These are phyloP conservation scores for Chrysogorgia sp. DNA, from an alignment of 92 coral and sea anemone genomes.

Conservation along the genomic window DNA sequence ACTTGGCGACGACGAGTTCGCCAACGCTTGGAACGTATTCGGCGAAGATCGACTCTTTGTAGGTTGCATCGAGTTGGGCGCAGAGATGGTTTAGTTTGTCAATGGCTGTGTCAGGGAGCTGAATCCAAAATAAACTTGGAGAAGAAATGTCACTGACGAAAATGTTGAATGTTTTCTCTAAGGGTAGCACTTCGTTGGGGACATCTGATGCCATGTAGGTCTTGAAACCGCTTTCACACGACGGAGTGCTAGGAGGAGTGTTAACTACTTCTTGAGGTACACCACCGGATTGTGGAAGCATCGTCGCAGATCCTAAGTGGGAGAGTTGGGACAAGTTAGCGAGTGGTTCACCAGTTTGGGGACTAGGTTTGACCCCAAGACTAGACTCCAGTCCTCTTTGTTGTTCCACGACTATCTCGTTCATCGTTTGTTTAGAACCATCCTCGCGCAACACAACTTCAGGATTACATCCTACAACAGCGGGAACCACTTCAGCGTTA, in stretches of 20 bases:
- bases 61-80: conserved; percentile 50
- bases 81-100: conserved; percentile 58
- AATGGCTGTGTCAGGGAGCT: conserved; percentile 57
- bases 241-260: background rate
- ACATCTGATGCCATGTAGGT: conserved; percentile 63
- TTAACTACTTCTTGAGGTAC: background rate
- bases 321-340: background rate
- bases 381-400: background rate
- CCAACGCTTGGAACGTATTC: conserved; percentile 77
- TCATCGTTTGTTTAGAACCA: background rate
- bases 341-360: background rate
- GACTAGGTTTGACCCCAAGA: background rate
- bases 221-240: conserved; percentile 18
- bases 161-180: conserved; percentile 50
- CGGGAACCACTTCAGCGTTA: conserved; percentile 19
- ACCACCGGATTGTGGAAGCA: conserved; percentile 12
- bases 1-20: conserved; percentile 86
- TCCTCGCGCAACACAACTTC: conserved; percentile 28
- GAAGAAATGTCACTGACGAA: conserved; percentile 69
- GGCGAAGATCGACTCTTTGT: conserved; percentile 60
- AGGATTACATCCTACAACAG: background rate
- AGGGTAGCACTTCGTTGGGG: conserved; percentile 56
- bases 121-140: conserved; percentile 82
- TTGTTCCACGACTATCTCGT: background rate
- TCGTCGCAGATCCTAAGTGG: background rate